Base-by-base conservation (phyloP, 1,140 invertebrate genomes). In the Lamellibrachia luymesi region DNA sequence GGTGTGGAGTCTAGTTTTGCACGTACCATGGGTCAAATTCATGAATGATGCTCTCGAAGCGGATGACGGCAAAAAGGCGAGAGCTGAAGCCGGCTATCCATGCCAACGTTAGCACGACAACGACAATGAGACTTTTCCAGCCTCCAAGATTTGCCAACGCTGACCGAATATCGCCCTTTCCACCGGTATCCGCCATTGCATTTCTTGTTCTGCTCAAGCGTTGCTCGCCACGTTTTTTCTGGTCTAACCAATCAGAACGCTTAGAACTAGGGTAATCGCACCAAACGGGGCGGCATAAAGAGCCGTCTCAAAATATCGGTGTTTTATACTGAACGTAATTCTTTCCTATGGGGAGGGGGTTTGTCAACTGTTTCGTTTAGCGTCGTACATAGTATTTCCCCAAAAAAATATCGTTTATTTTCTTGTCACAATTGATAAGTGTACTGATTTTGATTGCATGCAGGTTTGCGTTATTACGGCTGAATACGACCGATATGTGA, bases 1-100 rank as follows among this genome's bases (percentile, higher is more conserved):
- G 25, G 64, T 80, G 17, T 80, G 64, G 25, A 80, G 64, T 80
- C 64, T 80, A 56, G 64, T 80, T 38, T 2, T 80, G 64, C 89
- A 96, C 98, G 97, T 97, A 99, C 99, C 99, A 99, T 96, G 99
- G 99, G 97, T 99, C 99, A 96, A 99, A 99, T 97, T 99, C 99
- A 96, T 99, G 99, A 96, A 99, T 99, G 95, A 99, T 99, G 97
- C 98, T 99, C 97, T 99, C 99, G 96, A 99, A 99, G 94, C 99
- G 97, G 95, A 99, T 99, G 91, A 99, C 99, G 94, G 99, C 99
- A 97, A 99, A 99, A 91, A 99, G 97, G 95, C 99, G 97, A 93
- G 99, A 99, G 90, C 99, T 98, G 96, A 99, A 99, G 94, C 99
- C 99, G 94, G 98, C 98, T 93, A 99, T 97, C 98, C 99, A 99